Conservation (phyloP, 1,140 invertebrate species). For the Scaptomyza hsui region DNA sequence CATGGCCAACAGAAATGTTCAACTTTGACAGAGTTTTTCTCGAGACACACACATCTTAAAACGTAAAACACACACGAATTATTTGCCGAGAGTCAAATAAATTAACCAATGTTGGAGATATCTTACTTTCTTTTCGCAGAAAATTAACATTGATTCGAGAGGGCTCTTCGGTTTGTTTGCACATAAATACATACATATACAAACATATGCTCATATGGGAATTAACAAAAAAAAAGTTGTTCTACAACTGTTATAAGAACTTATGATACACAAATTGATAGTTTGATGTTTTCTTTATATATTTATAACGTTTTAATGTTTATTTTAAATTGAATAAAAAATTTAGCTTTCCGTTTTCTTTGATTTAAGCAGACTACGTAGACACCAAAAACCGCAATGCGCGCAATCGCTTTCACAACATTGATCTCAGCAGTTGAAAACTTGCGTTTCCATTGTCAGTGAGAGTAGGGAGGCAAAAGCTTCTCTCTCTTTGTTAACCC, state of each 20-base stretch:
- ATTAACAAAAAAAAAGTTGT: not conserved
- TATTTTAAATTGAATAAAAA: slow-evolving; percentile 18
- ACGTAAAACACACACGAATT: slow-evolving; percentile 1
- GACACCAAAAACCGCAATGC: slow-evolving; percentile 30
- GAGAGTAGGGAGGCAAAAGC: slow-evolving; percentile 38
- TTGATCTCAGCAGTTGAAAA: slow-evolving; percentile 31
- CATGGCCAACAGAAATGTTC: not conserved
- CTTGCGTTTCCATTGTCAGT: slow-evolving; percentile 35
- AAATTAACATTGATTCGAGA: slow-evolving; percentile 30
- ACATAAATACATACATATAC: slow-evolving; percentile 5
- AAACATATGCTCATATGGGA: not conserved
- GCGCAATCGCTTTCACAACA: slow-evolving; percentile 50
- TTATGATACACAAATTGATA: not conserved
- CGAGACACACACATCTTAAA: not conserved
- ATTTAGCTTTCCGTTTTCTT: slow-evolving; percentile 34
- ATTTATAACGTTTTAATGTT: not conserved
- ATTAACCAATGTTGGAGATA: slow-evolving; percentile 20
- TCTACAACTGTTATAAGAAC: not conserved
- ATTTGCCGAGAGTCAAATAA: not conserved
- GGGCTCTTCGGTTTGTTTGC: slow-evolving; percentile 13
- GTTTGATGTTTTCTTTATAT: not conserved
- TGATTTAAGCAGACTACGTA: slow-evolving; percentile 28
- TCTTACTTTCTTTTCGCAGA: slow-evolving; percentile 47
- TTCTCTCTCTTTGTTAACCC: slow-evolving; percentile 20
- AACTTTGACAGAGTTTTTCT: not conserved